phyloP scores from a whole-genome alignment of 1,140 invertebrate genomes.

The Elymnias hypermnestra region DNA sequence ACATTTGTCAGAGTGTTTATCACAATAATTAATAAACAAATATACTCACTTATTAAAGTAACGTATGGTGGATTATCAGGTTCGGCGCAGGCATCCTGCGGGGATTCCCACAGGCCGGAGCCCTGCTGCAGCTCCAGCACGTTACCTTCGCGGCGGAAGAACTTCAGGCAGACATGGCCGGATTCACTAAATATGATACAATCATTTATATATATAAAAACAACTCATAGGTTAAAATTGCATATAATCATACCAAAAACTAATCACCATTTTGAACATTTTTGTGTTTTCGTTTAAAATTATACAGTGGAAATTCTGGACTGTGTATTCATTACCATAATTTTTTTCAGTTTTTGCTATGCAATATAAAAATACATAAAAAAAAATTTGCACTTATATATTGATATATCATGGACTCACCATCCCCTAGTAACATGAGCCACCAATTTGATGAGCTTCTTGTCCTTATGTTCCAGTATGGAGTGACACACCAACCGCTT shows the following conservation, averaged over 20 bases:
- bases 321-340: no score
- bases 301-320: no score
- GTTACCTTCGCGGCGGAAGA: conserved; percentile 86
- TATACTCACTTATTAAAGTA: conserved; percentile 86
- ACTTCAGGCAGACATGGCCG: conserved; percentile 90
- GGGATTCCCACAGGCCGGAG: conserved; percentile 69
- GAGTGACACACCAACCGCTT: conserved; percentile 82
- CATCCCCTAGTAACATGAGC: conserved; percentile 87
- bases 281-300: neutral
- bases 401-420: no score
- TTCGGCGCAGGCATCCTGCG: conserved; percentile 77
- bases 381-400: no score
- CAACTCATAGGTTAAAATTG: neutral
- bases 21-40: no score
- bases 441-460: conserved; percentile 80
- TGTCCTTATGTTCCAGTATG: conserved; percentile 79
- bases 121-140: conserved; percentile 88
- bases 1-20: no score
- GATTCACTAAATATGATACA: conserved; percentile 80
- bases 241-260: neutral
- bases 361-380: no score
- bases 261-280: no score
- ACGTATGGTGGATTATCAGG: conserved; percentile 78
- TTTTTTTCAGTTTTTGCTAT: no score
- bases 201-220: neutral